Conservation (phyloP, 1,140 invertebrate species). For the Polypedilum vanderplanki region DNA sequence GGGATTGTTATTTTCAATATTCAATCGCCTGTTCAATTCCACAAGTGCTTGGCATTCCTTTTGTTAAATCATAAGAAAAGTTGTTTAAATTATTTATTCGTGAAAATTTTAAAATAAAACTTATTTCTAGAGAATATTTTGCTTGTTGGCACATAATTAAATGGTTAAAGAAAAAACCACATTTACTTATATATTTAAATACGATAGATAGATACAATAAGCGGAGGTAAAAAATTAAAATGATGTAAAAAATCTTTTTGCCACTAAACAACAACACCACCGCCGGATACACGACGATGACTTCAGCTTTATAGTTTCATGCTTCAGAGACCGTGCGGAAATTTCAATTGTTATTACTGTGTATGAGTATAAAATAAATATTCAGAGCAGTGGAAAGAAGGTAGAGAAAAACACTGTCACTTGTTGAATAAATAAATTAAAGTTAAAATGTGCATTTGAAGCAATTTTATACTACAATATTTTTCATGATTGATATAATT, state of each 20-base stretch:
- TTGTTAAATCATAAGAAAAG: not conserved
- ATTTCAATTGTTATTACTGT: not conserved
- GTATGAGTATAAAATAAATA: slow-evolving; percentile 2
- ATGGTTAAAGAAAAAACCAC: not conserved
- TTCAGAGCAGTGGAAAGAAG: slow-evolving; percentile 17
- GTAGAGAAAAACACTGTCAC: slow-evolving; percentile 9
- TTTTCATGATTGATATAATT: too few relatives aligned
- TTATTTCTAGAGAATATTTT: not conserved
- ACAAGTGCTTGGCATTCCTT: slow-evolving; percentile 48
- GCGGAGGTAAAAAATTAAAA: too few relatives aligned
- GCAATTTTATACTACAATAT: too few relatives aligned
- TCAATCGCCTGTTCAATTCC: slow-evolving; percentile 48
- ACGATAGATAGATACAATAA: not conserved
- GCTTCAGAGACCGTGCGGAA: slow-evolving; percentile 1
- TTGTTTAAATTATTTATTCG: not conserved
- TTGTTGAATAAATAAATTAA: not conserved
- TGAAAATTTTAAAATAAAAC: not conserved
- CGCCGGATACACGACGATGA: slow-evolving; percentile 8
- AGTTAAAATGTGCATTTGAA: too few relatives aligned
- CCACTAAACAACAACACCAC: not conserved
- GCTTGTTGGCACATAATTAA: not conserved
- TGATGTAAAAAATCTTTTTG: slow-evolving; percentile 2
- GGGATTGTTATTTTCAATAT: slow-evolving; percentile 37
- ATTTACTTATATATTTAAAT: not conserved
- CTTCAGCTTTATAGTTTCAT: not conserved